Conservation (phyloP, 1,140 invertebrate species). For the Marisa cornuarietis region DNA sequence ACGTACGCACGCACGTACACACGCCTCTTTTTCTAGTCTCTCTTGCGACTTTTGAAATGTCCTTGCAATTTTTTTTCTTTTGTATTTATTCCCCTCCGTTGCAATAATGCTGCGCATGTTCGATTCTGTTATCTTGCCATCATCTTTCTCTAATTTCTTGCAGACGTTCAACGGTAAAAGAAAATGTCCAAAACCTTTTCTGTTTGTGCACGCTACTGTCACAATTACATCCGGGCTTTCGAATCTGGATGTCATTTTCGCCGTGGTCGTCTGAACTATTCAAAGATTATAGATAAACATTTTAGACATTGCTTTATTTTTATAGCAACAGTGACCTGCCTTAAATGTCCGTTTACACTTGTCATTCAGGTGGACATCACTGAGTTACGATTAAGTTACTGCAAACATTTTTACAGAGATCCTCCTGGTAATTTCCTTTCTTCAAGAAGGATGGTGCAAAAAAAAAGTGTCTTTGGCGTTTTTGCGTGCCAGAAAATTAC, state of each 20-base stretch:
- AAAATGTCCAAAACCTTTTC: neutral
- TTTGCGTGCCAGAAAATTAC: too few species aligned
- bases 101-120: neutral
- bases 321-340: too few species aligned
- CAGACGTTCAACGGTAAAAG: neutral
- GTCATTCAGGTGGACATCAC: too few species aligned
- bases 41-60: neutral
- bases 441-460: too few species aligned
- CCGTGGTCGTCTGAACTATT: neutral
- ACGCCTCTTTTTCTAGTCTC: neutral
- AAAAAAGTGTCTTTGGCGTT: too few species aligned
- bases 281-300: too few species aligned
- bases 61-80: neutral
- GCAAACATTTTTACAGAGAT: too few species aligned
- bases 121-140: too few species aligned
- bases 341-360: too few species aligned
- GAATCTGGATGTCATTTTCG: neutral
- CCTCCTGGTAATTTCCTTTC: too few species aligned
- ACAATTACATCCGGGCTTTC: neutral
- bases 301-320: too few species aligned
- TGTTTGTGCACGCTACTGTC: neutral
- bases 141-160: neutral
- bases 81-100: neutral
- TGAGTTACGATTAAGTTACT: too few species aligned
- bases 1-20: neutral